Evolutionary conservation across 2,113 vertebrate genomes (phyloP), one percentile per base, ranked within the genome.

Genomic region (Notarius quadriscutis): DNA sequence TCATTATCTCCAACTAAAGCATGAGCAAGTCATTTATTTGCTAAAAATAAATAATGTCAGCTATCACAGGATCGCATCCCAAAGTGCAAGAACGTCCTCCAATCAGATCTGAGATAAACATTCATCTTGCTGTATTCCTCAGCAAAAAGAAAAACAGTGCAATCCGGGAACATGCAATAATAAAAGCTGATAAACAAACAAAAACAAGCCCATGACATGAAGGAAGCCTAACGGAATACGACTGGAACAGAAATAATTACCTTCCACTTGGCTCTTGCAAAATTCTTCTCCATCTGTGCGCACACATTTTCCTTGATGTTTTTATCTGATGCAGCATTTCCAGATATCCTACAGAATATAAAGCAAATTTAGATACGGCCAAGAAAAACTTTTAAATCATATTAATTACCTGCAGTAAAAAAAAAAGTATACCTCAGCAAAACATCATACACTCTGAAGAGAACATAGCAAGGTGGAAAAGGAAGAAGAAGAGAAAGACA

Each of bases 261-360:
- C 98, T 99, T 99, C 98, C 98, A 99, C 90, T 99, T 99, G 86
- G 98, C 98, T 93, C 97, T 95, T 86, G 98, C 98, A 15, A 99
- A 99, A 93, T 99, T 99, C 95, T 99, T 99, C 94, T 99, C 98
- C 87, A 99, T 99, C 92, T 99, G 98, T 86, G 98, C 98, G 2
- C 98, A 99, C 57, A 99, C 98, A 0, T 98, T 97, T 57, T 99
- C 98, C 93, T 99, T 99, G 91, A 99, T 99, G 94, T 99, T 99
- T 93, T 99, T 99, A 94, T 99, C 97, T 1, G 98, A 99, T 84
- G 98, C 98, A 1, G 97, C 97, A 15, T 99, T 99, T 85, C 98
- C 98, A 6, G 98, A 99, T 93, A 99, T 98, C 98, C 98, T 99
- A 91, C 79, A 81, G 91, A 12, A 72, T 84, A 6, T 86, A 71